These are phyloP conservation scores for Gobio occitaniae DNA, from an alignment of 2,797 vertebrate species.

Conservation along the genomic window DNA sequence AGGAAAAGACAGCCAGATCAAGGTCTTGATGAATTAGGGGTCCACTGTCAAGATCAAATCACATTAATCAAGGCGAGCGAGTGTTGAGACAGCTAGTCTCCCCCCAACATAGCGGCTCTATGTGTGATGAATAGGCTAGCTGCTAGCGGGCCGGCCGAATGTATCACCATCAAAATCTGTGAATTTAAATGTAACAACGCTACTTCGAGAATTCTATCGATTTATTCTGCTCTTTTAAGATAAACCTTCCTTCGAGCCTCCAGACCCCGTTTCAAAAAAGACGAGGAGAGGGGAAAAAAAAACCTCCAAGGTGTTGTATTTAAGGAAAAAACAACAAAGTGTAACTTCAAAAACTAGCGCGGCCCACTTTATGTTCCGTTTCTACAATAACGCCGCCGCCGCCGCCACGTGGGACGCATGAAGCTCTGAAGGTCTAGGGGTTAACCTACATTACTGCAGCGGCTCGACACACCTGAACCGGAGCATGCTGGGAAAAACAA, in stretches of 20 bases:
- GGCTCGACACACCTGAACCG: slow-evolving; percentile 36
- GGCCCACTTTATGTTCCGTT: slow-evolving; percentile 57
- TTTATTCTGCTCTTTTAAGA: slow-evolving; percentile 69
- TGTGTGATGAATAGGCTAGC: slow-evolving; percentile 80
- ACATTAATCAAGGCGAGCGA: slow-evolving; percentile 88
- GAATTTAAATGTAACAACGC: slow-evolving; percentile 80
- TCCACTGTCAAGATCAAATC: slow-evolving; percentile 84
- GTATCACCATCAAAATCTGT: slow-evolving; percentile 80
- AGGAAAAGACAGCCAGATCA: slow-evolving; percentile 82
- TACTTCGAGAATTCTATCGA: slow-evolving; percentile 76
- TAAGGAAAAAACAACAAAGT: slow-evolving; percentile 53
- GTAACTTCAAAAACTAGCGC: slow-evolving; percentile 55
- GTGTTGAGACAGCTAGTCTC: slow-evolving; percentile 74
- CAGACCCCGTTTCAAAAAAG: slow-evolving; percentile 49
- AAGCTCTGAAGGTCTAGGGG: slow-evolving; percentile 42
- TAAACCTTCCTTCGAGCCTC: slow-evolving; percentile 65
- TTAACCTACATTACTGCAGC: slow-evolving; percentile 57
- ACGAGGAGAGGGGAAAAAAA: slow-evolving; percentile 11
- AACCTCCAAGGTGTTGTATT: slow-evolving; percentile 36
- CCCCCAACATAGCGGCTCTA: slow-evolving; percentile 44
- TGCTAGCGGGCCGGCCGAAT: slow-evolving; percentile 72
- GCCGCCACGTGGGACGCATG: slow-evolving; percentile 32
- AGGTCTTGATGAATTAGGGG: slow-evolving; percentile 88
- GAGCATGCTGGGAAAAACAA: slow-evolving; percentile 31
- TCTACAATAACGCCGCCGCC: slow-evolving; percentile 25